Evolutionary conservation across 2,113 vertebrate genomes (phyloP).

Genomic region (Synodontis membranacea): DNA sequence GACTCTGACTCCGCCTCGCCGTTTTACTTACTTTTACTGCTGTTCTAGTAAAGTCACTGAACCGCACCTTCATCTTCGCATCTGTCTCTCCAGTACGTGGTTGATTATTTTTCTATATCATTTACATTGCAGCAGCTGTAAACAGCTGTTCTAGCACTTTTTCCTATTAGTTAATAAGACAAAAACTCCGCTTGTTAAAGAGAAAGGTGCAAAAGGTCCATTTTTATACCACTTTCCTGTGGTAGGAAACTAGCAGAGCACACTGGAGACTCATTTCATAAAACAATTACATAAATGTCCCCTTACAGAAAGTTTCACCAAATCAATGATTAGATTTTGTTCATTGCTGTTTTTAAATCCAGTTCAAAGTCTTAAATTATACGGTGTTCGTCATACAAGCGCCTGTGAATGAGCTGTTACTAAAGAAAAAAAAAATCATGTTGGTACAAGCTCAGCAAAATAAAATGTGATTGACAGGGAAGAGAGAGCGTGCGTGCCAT

Average conservation of each 20-base stretch:
- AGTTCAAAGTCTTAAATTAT: no score
- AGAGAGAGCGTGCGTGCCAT: neutral
- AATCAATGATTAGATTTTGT: neutral
- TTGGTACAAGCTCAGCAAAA: neutral
- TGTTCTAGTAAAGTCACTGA: no score
- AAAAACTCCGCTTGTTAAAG: neutral
- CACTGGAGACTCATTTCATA: neutral
- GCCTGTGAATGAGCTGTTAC: neutral
- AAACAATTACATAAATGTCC: neutral
- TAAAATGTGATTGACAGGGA: neutral
- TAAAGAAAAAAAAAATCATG: neutral
- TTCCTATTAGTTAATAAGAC: neutral
- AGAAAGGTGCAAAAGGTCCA: neutral
- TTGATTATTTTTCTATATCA: neutral
- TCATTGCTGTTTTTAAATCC: neutral
- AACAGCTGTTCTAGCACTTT: neutral
- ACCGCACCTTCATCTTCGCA: no score
- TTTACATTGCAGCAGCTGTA: neutral
- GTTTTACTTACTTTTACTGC: no score
- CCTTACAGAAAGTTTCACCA: neutral
- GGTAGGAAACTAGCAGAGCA: neutral
- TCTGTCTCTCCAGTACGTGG: neutral
- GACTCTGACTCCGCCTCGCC: no score
- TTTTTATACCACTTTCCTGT: neutral
- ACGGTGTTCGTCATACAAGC: neutral